These are phyloP conservation scores for Spongia lamella DNA, from an alignment of 37 sponge, comb jelly and placozoan genomes.

Conservation along the genomic window DNA sequence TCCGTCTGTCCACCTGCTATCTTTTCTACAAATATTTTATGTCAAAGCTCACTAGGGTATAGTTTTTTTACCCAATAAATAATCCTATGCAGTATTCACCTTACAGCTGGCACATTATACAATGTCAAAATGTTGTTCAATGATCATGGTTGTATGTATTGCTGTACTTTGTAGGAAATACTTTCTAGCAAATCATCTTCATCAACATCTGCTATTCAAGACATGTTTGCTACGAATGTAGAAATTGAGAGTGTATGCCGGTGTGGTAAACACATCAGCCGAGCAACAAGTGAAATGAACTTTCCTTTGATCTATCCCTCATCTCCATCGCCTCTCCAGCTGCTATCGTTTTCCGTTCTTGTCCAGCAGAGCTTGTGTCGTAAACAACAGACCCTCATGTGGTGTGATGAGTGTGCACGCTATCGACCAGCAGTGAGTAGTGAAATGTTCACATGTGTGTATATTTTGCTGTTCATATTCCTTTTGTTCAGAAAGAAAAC, in stretches of 20 bases:
- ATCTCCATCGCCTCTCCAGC: slow-evolving; percentile 1
- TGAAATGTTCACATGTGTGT: no score
- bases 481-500: no score
- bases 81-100: no score
- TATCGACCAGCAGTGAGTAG: slow-evolving; percentile 57
- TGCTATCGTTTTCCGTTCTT: not conserved
- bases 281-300: slow-evolving; percentile 52
- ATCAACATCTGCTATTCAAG: slow-evolving; percentile 27
- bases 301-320: slow-evolving; percentile 70
- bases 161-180: no score
- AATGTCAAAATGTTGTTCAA: no score
- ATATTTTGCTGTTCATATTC: no score
- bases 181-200: not conserved
- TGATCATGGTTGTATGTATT: no score
- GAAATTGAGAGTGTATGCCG: slow-evolving; percentile 52
- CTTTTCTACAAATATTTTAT: no score
- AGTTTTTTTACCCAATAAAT: no score
- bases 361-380: slow-evolving; percentile 61
- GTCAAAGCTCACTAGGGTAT: no score
- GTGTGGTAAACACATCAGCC: slow-evolving; percentile 64
- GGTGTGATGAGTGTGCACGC: slow-evolving; percentile 76
- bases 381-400: slow-evolving; percentile 61
- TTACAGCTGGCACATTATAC: no score
- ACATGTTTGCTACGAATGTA: slow-evolving; percentile 64
- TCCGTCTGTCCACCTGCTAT: no score